A percentile compares a stretch with the other conserved stretches of the same genome.
Evolutionary conservation across 1,140 invertebrate species (phyloP).

Genomic region (Magallana angulata): DNA sequence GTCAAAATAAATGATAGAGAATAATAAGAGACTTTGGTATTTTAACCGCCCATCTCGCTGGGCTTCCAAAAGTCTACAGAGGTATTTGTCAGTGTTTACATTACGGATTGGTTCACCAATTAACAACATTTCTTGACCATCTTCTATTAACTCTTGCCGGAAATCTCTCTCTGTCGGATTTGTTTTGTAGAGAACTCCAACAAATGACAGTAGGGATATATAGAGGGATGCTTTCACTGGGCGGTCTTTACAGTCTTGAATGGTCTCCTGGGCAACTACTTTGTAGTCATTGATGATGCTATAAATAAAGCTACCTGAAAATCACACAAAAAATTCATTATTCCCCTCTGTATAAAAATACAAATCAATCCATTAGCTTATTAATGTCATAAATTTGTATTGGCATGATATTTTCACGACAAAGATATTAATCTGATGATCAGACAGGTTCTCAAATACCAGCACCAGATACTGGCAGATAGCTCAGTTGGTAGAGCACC

Average conservation of each 20-base stretch:
- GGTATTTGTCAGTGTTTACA: slow-evolving; percentile 84
- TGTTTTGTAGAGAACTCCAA: slow-evolving; percentile 68
- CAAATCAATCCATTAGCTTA: no score
- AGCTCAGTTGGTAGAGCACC: no score
- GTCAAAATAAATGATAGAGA: slow-evolving; percentile 88
- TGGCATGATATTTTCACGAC: no score
- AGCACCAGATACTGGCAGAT: no score
- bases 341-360: no score
- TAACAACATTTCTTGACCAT: slow-evolving; percentile 84
- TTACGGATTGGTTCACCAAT: slow-evolving; percentile 85
- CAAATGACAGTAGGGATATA: slow-evolving; percentile 62
- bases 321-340: neutral
- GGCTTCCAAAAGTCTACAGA: slow-evolving; percentile 84
- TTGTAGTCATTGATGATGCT: slow-evolving; percentile 79
- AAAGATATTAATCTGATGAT: no score
- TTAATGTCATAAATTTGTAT: no score
- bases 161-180: slow-evolving; percentile 86
- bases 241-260: slow-evolving; percentile 72
- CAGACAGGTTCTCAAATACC: no score
- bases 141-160: slow-evolving; percentile 82
- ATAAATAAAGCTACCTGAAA: slow-evolving; percentile 72
- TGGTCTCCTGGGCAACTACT: slow-evolving; percentile 76
- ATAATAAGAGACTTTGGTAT: slow-evolving; percentile 84
- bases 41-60: slow-evolving; percentile 86
- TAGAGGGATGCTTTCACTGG: slow-evolving; percentile 76